Conservation (phyloP, 1,140 invertebrate genomes). For the Phocides pigmalion region DNA sequence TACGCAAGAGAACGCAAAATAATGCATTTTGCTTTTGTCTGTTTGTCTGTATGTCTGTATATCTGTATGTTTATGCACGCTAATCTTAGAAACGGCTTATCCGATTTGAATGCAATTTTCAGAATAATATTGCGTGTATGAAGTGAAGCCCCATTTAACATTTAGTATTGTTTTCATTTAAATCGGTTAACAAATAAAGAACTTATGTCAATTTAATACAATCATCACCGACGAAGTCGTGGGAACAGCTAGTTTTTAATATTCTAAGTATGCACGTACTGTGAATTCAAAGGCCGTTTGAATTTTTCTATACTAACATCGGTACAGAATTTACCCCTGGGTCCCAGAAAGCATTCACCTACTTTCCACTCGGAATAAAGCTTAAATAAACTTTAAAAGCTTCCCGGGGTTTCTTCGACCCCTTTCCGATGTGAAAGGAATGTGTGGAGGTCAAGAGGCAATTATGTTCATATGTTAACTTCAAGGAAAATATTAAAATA, state of each 20-base stretch:
- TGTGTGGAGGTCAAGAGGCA: slow-evolving; percentile 12
- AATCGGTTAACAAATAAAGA: no score
- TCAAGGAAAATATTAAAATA: slow-evolving; percentile 7
- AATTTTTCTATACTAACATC: background rate
- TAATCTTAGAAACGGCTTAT: no score
- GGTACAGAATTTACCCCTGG: background rate
- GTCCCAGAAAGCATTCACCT: slow-evolving; percentile 12
- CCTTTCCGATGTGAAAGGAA: slow-evolving; percentile 17
- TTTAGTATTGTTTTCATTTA: no score
- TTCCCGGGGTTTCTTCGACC: background rate
- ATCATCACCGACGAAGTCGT: no score
- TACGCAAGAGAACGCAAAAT: no score
- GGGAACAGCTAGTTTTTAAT: background rate
- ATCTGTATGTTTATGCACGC: no score
- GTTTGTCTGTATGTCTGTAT: no score
- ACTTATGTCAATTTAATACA: no score
- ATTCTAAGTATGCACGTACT: background rate
- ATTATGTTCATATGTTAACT: background rate
- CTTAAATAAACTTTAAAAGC: slow-evolving; percentile 18
- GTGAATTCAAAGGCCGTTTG: background rate
- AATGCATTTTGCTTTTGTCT: no score
- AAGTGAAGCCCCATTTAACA: no score
- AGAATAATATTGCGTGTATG: no score
- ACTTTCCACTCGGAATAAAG: slow-evolving; percentile 14
- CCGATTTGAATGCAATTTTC: no score